phyloP scores from a whole-genome alignment of 2,888 invertebrate species.

The Hydriomena furcata region DNA sequence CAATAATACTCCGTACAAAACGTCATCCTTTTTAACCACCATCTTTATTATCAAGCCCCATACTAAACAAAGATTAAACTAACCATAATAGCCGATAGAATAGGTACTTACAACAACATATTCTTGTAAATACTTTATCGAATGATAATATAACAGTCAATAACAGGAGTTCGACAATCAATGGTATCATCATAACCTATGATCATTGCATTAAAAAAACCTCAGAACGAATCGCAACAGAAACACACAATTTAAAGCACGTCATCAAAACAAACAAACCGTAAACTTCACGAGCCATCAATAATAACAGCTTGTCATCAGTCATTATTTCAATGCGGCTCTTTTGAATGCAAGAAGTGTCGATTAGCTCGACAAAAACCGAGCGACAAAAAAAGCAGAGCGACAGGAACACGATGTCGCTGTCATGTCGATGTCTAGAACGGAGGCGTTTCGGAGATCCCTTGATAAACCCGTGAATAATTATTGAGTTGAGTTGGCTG shows the following conservation, averaged over 20 bases:
- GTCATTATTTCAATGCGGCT: slow-evolving; percentile 47
- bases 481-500: slow-evolving; percentile 48
- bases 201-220: not conserved
- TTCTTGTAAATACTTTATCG: no score
- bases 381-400: slow-evolving; percentile 55
- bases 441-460: slow-evolving; percentile 61
- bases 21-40: no score
- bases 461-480: slow-evolving; percentile 66
- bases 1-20: no score
- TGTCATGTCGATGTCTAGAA: slow-evolving; percentile 61
- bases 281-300: slow-evolving; percentile 50
- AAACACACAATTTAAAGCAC: slow-evolving; percentile 20
- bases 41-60: no score
- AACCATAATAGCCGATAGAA: no score
- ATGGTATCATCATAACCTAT: not conserved
- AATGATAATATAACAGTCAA: no score
- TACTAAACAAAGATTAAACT: no score
- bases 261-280: slow-evolving; percentile 37
- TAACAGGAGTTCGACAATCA: no score
- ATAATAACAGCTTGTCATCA: slow-evolving; percentile 54
- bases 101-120: no score
- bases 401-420: slow-evolving; percentile 63
- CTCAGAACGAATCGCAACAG: not conserved
- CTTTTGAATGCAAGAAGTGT: slow-evolving; percentile 57
- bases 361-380: slow-evolving; percentile 63